Base-by-base conservation (phyloP, 2,888 invertebrate genomes). In the Lutraria lutraria region DNA sequence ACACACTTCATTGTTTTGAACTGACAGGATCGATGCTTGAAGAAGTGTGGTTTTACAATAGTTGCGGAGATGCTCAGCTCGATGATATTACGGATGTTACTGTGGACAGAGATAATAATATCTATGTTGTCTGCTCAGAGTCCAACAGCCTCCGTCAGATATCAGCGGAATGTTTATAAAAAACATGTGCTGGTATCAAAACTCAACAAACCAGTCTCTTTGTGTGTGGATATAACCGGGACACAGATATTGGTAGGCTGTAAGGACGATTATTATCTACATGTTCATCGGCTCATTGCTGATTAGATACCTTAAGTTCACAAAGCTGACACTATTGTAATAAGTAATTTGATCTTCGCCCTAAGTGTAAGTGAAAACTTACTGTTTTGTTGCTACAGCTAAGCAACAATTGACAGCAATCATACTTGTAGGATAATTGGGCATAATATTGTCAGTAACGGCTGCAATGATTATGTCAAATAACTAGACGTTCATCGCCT, bases 111-210 rank as follows among this genome's bases (percentile, higher is more conserved):
- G 81, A 86, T 43, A 81, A 81, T 15, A 86, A 86, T 43, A 34
- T 86, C 19, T 86, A 86, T 34, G 63, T 86, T 29, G 80, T 81
- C 43, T 81, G 80, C 29, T 81, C 80, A 15, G 25, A 21, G 34
- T 86, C 86, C 16, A 60, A 81, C 43, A 86, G 81, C 76, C 63
- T 86, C 43, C 86, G 81, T 43, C 86, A 86, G 21, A 76, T 86
- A 63, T 80, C 86, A 86, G 25, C 68, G 31, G 25, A 13, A 0
- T 52, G 68, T 68, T 83, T 72, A n/a, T 29, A 83, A 19, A 68
- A 6, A n/a, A n/a, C 68, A 72, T 52, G 72, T 83, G 21, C 10
- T 83, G 43, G 8, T 52, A 0, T 52, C 83, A 52, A 68, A 68
- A 52, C 52, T 68, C 3, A 52, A 52, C 34, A 34, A 10, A 12